Conservation (phyloP, 2,888 invertebrate genomes). For the Synanthedon vespiformis region DNA sequence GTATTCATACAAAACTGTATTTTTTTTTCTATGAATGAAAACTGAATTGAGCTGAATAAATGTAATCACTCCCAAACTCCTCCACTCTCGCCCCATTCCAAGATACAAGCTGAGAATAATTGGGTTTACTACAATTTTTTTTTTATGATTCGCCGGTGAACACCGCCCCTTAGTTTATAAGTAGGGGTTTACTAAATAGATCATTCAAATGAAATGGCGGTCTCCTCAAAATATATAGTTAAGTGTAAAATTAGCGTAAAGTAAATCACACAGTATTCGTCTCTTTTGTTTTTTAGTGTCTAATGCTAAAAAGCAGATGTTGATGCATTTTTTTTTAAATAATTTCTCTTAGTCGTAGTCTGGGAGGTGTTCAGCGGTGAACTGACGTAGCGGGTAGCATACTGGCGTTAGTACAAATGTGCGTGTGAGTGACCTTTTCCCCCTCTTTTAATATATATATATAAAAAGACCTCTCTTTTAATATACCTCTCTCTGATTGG, state of each 20-base stretch:
- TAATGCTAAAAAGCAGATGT: slow-evolving; percentile 30
- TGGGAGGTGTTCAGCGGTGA: slow-evolving; percentile 40
- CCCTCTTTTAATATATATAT: too few species aligned
- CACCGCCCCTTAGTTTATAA: slow-evolving; percentile 40
- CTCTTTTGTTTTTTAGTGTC: slow-evolving; percentile 23
- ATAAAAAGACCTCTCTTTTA: too few species aligned
- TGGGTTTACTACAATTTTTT: too few species aligned
- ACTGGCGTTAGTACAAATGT: slow-evolving; percentile 66
- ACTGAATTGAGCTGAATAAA: too few species aligned
- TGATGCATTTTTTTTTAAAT: slow-evolving; percentile 48
- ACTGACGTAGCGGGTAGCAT: slow-evolving; percentile 46
- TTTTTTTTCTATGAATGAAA: too few species aligned
- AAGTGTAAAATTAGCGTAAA: slow-evolving; percentile 9
- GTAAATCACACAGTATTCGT: slow-evolving; percentile 36
- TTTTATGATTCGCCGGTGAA: slow-evolving; percentile 21
- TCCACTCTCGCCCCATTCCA: slow-evolving; percentile 10
- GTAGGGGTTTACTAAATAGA: slow-evolving; percentile 27
- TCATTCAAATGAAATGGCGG: slow-evolving; percentile 1
- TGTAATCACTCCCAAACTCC: slow-evolving; percentile 11
- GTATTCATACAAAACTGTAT: too few species aligned
- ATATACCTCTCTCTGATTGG: too few species aligned
- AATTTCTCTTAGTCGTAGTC: slow-evolving; percentile 19
- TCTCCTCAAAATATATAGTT: background rate
- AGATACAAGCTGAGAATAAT: background rate
- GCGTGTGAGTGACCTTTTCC: slow-evolving; percentile 22